These are phyloP conservation scores for Urophycis tenuis DNA, from an alignment of 2,797 vertebrate species.

Conservation along the genomic window DNA sequence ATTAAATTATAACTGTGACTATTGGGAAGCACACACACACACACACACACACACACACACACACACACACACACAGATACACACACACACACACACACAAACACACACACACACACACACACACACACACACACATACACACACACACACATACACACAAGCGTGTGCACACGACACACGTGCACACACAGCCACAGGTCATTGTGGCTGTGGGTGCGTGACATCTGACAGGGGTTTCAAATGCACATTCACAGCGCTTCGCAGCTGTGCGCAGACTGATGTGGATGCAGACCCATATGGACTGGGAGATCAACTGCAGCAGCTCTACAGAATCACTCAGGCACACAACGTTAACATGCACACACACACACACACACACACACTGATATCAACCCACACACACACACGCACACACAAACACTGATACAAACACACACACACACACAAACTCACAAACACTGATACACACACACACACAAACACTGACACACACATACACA, in stretches of 20 bases:
- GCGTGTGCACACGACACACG: not conserved
- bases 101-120: constrained; percentile 16
- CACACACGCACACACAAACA: not conserved
- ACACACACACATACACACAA: not conserved
- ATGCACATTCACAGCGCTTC: not conserved
- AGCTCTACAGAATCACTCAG: not conserved
- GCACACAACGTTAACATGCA: not conserved
- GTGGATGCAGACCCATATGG: not conserved
- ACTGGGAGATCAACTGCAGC: not conserved
- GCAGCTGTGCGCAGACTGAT: not conserved
- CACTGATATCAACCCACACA: too few relatives aligned
- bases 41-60: not conserved
- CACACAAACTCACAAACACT: not conserved
- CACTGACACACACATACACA: not conserved
- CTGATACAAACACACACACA: constrained; percentile 4
- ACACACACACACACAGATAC: constrained; percentile 14
- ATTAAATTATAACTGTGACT: too few relatives aligned
- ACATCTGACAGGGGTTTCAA: not conserved
- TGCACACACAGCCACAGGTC: not conserved
- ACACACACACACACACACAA: not conserved
- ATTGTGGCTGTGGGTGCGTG: too few relatives aligned
- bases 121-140: not conserved
- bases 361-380: not conserved
- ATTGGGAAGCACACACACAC: not conserved
- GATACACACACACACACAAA: not conserved